Percentiles rank a stretch among this genome's conserved stretches.
These are phyloP conservation scores for Apteryx owenii DNA, from an alignment of 2,113 vertebrate species.

Conservation along the genomic window DNA sequence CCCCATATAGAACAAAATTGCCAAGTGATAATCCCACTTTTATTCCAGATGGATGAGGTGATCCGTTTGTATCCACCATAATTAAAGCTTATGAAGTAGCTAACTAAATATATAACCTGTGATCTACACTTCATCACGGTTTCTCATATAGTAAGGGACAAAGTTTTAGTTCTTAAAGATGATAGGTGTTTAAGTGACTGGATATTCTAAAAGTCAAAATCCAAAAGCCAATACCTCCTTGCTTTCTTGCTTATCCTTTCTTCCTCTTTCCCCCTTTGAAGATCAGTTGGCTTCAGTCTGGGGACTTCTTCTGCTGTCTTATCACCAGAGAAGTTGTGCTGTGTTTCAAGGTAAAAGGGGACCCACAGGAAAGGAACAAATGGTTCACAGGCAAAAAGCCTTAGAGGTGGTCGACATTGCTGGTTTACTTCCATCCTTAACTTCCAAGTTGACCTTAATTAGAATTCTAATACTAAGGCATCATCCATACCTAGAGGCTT, in stretches of 20 bases:
- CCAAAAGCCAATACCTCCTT: not conserved
- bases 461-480: not conserved
- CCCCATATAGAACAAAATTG: not conserved
- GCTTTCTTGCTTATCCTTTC: not conserved
- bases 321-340: not conserved
- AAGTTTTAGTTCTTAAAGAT: not conserved
- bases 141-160: not conserved
- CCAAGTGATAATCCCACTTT: constrained; percentile 2
- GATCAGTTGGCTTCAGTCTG: not conserved
- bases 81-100: constrained; percentile 14
- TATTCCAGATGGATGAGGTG: constrained; percentile 53
- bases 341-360: not conserved
- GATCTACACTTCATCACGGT: constrained; percentile 31
- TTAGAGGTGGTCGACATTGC: not conserved
- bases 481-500: not conserved
- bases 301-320: not conserved
- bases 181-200: not conserved
- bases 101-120: not conserved
- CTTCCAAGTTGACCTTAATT: not conserved
- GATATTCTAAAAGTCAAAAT: constrained; percentile 22
- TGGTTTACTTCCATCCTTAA: not conserved
- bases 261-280: not conserved
- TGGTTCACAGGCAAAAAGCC: not conserved
- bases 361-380: not conserved
- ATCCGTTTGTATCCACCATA: not conserved